A percentile compares a stretch with the other conserved stretches of the same genome.
These are phyloP conservation scores for Trigoniulus corallinus DNA, from an alignment of 1,140 invertebrate genomes.

Conservation along the genomic window DNA sequence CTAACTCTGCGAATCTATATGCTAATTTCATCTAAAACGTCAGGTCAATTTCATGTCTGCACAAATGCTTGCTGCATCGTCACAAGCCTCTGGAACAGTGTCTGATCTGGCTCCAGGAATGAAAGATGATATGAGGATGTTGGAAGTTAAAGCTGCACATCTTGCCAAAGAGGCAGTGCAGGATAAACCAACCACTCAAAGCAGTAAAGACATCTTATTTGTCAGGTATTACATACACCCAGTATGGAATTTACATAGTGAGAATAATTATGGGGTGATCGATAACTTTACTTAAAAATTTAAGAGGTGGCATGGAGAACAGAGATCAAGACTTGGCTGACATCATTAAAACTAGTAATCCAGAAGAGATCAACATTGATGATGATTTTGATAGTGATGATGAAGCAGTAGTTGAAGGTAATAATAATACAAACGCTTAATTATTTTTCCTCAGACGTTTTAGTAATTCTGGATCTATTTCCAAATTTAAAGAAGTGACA, in stretches of 20 bases:
- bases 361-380: conserved; percentile 85
- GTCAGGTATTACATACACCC: no score
- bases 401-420: conserved; percentile 37
- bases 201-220: conserved; percentile 26
- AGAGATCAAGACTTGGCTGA: conserved; percentile 45
- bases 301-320: conserved; percentile 68
- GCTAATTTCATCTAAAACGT: conserved; percentile 7
- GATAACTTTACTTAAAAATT: conserved; percentile 76
- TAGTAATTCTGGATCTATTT: neutral
- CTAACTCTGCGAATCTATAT: conserved; percentile 1
- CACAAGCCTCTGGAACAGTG: conserved; percentile 40
- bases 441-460: neutral
- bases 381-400: conserved; percentile 56
- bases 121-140: conserved; percentile 68
- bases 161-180: conserved; percentile 25
- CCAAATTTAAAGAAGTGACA: conserved; percentile 38
- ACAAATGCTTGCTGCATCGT: conserved; percentile 71
- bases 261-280: neutral
- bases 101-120: conserved; percentile 44
- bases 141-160: conserved; percentile 62
- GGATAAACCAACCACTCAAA: conserved; percentile 18
- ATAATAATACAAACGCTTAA: neutral
- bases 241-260: no score
- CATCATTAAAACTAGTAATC: conserved; percentile 56
- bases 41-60: conserved; percentile 90